phyloP scores from a whole-genome alignment of 2,113 vertebrate genomes.

The Felis catus region F.catus_Fca126_mat1.0 CM031414.1:128871501-128872000 shows the following conservation, averaged over 20 bases:
- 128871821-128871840: fast-evolving
- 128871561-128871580: neutral
- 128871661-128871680: neutral
- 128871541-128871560: neutral
- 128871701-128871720: too few relatives aligned
- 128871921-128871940: too few relatives aligned
- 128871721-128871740: neutral
- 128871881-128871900: neutral
- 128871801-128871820: neutral
- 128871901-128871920: neutral
- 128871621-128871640: neutral
- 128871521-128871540: neutral
- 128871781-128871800: fast-evolving
- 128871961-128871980: neutral
- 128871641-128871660: neutral
- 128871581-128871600: neutral
- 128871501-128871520: too few relatives aligned
- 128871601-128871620: neutral
- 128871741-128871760: neutral
- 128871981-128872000: neutral
- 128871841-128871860: too few relatives aligned
- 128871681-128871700: neutral
- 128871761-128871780: neutral
- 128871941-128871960: neutral
- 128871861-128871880: neutral